Base-by-base conservation (phyloP, 2,113 vertebrate genomes). In the Sceloporus undulatus region DNA sequence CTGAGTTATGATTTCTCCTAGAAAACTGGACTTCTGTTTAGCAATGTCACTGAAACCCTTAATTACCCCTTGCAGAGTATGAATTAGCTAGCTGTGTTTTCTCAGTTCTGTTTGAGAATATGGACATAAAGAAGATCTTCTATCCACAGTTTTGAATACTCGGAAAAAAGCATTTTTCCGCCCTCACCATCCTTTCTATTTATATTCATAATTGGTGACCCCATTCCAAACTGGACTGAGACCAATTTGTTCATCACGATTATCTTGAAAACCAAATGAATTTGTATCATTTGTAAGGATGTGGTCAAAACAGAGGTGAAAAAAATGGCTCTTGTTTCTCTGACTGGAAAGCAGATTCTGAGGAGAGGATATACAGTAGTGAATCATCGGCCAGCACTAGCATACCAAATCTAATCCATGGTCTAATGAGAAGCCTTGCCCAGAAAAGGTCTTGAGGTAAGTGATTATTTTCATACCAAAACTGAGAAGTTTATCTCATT, bases 31-130 rank as follows among this genome's bases (percentile, higher is more conserved):
- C 23, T 84, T 59, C 38, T 56, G n/a, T 38, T 29, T 42, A 65
- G 54, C 71, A 38, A 21, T 77, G 56, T 42, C 10, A 19, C 38
- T 76, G 73, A 85, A 42, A 77, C 56, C 14, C 34, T 38, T 18
- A 56, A 85, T 85, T 85, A 76, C 19, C 40, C 56, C 27, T 59
- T 77, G n/a, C 34, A 73, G 38, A 85, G 40, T 40, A 65, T 25
- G 75, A 62, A 40, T 62, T 59, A 62, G 71, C 73, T 48, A 54
- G 38, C 3, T 62, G 23, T 59, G 13, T n/a, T 85, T 14, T 48
- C 13, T 85, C 59, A 71, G 70, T 65, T 71, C 27, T 71, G 9
- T 59, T 59, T 59, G 8, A 34, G 27, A 29, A 52, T 16, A 71
- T 54, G 42, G 29, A 52, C 9, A 59, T 13, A 59, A 10, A 59